A percentile compares a stretch with the other conserved stretches of the same genome.
Conservation (phyloP, 2,113 vertebrate species). For the Pterophyllum scalare region DNA sequence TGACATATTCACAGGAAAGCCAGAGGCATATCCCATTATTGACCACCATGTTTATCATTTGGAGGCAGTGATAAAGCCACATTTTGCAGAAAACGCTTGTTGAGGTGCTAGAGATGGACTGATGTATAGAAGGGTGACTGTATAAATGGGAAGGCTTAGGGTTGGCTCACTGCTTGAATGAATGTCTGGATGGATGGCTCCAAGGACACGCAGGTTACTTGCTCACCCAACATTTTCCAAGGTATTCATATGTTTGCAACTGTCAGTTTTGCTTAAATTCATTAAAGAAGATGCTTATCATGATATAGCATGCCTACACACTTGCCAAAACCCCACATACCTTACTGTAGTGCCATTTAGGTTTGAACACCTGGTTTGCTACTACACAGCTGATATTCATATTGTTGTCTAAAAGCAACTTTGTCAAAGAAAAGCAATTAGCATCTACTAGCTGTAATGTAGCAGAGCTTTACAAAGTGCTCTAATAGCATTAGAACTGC, state of each 20-base stretch:
- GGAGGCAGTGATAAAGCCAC: not conserved
- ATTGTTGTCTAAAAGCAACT: conserved; percentile 12
- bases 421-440: not conserved
- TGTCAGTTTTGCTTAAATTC: not conserved
- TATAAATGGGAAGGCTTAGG: conserved; percentile 30
- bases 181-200: conserved; percentile 21
- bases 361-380: conserved; percentile 23
- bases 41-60: not conserved
- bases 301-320: not conserved
- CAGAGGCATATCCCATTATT: not conserved
- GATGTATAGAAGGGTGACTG: not conserved
- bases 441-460: conserved; percentile 1
- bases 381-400: not conserved
- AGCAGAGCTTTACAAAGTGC: not conserved
- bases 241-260: conserved; percentile 1
- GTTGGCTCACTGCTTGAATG: conserved; percentile 19
- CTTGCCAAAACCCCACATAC: not conserved
- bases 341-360: not conserved
- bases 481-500: conserved; percentile 19
- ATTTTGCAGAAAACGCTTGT: conserved; percentile 3
- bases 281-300: not conserved
- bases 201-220: conserved; percentile 20
- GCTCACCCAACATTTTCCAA: not conserved
- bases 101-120: not conserved
- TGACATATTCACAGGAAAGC: not conserved